Conservation (phyloP, 2,113 vertebrate genomes). For the Steatornis caripensis region DNA sequence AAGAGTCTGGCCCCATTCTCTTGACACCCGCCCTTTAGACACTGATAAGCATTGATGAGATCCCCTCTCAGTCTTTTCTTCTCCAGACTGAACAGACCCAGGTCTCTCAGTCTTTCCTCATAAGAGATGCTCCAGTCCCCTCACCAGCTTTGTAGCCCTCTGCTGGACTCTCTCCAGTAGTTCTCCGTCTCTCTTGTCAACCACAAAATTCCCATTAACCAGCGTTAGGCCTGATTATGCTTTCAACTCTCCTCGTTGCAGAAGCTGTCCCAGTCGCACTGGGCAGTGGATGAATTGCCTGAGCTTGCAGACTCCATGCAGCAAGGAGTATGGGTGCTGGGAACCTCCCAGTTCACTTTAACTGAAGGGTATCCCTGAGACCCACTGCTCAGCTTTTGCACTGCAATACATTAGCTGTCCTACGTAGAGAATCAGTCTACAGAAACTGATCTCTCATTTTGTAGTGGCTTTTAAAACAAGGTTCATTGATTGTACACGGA, state of each 20-base stretch:
- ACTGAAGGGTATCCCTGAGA: not conserved
- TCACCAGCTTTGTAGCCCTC: too few species aligned
- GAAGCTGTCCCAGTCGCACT: fast-evolving
- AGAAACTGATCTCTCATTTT: not conserved
- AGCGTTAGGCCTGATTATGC: not conserved
- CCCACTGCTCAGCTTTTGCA: not conserved
- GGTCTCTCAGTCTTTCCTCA: too few species aligned
- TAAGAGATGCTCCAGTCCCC: too few species aligned
- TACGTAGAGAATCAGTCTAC: not conserved
- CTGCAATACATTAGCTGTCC: fast-evolving
- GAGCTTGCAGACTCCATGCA: not conserved
- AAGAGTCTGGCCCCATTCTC: too few species aligned
- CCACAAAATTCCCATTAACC: not conserved
- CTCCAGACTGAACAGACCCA: too few species aligned
- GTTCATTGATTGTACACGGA: not conserved
- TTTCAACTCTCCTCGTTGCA: not conserved
- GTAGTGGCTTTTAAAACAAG: not conserved
- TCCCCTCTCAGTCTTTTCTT: too few species aligned
- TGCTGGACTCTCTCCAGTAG: too few species aligned
- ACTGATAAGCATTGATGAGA: too few species aligned
- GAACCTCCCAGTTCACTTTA: not conserved
- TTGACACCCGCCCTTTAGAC: too few species aligned
- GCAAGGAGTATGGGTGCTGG: not conserved
- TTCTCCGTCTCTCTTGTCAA: too few species aligned
- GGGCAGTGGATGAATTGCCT: fast-evolving